Base-by-base conservation (phyloP, 2,888 invertebrate genomes). In the Agriopis aurantiaria region DNA sequence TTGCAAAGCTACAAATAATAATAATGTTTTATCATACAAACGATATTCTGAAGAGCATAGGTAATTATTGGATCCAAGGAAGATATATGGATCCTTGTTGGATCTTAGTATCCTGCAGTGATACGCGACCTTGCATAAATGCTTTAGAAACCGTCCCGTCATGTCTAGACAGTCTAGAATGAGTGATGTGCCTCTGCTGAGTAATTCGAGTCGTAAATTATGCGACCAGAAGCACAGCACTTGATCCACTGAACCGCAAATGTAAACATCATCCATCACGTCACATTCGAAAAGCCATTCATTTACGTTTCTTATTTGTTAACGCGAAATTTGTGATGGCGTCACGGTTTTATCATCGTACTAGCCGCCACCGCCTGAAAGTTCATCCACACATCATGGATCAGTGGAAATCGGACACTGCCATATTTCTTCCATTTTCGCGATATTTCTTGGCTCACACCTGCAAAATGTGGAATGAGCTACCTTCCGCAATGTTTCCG, bases 131-230 rank as follows among this genome's bases (percentile, higher is more conserved):
- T 72, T 65, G 65, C 23, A 14, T 56, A 59, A 68, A 63, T 71
- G 46, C 23, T 55, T 59, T 57, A 73, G 62, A 75, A 72, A 69
- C 66, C 68, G 56, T 62, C 65, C 62, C 40, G 73, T 74, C 75
- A 74, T 73, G 75, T 75, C 76, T 77, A 69, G 68, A 71, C 70
- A 68, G 68, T 66, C 68, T 67, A 71, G 75, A 68, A 75, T 76
- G 68, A 72, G 68, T 79, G 70, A 77, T 79, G 72, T 73, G 64
- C 65, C 61, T 71, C 65, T 67, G 73, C 60, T 66, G 73, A 68
- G 75, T 80, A 81, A 81, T 80, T 81, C 55, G 73, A 73, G 75
- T 77, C 77, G 72, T 76, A 80, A 82, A 81, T 81, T 79, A 81
- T 80, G 76, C 75, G 77, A 71, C 72, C 71, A 70, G 62, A 70